These are phyloP conservation scores for Magallana angulata DNA, from an alignment of 1,140 invertebrate species.

Conservation along the genomic window DNA sequence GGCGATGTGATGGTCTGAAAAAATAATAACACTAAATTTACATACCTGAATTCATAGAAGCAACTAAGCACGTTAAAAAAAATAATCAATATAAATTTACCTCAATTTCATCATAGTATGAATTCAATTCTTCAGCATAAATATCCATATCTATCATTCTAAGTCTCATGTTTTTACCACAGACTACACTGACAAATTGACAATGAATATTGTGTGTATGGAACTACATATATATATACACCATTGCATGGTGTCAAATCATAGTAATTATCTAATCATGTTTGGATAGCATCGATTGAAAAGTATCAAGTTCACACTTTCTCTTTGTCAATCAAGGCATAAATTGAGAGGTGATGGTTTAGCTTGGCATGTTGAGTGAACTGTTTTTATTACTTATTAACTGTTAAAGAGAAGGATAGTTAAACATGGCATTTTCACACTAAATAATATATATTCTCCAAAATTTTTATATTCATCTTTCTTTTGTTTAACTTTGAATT, in stretches of 20 bases:
- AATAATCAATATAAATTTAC: not conserved
- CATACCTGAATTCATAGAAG: not conserved
- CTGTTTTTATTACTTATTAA: not conserved
- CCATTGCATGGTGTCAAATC: conserved; percentile 14
- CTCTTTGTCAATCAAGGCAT: not conserved
- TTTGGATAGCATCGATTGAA: not conserved
- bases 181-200: not conserved
- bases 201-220: not conserved
- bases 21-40: conserved; percentile 42
- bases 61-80: not conserved
- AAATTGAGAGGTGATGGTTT: not conserved
- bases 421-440: not conserved
- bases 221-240: not conserved
- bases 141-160: not conserved
- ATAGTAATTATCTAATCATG: not conserved
- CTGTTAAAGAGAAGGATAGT: not conserved
- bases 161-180: not conserved
- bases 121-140: not conserved
- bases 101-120: not conserved
- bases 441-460: not conserved
- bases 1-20: conserved; percentile 73
- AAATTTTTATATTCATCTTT: not conserved
- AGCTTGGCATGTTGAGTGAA: conserved; percentile 38
- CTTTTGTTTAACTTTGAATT: not conserved
- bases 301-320: not conserved